Evolutionary conservation across 2,888 invertebrate genomes (phyloP), one percentile per base, ranked within the genome.

Genomic region (Drosophila hamatofila): DNA sequence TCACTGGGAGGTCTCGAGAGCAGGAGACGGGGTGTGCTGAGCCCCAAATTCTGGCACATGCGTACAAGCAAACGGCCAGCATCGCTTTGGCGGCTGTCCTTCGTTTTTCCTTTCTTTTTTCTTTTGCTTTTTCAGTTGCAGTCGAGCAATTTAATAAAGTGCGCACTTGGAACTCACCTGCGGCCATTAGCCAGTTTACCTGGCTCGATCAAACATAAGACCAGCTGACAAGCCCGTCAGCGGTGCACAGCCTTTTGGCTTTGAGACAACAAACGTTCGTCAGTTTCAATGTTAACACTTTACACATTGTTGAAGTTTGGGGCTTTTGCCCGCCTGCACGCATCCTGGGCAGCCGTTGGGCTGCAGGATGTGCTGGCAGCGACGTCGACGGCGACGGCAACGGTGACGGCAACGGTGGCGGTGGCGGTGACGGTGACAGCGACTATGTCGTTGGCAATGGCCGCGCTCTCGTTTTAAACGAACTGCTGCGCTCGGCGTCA

Each of bases 401-500:
- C 66, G 18, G 37, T 52, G 62, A 14, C 42, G 14, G 7, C 14
- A 14, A 48, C 65, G 60, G 21, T 51, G 30, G 65, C 65, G 49
- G 51, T n/a, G 56, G 21, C 65, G 33, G 18, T n/a, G 56, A 74
- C 71, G 35, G 46, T 21, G 61, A 30, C 62, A 60, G 59, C 55
- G 67, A 51, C 61, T 59, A 23, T 44, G 48, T 41, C 71, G 63
- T 18, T 66, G 75, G 62, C 80, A 66, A 75, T 81, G 70, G 85
- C 80, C 78, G 78, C 72, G 75, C 80, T 76, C 75, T 78, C 74
- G 78, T 63, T 71, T 73, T 68, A 56, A 60, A 76, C 81, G 79
- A 67, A 81, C 83, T 81, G 83, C 78, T 80, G 75, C 72, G 76
- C 78, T 90, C 90, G 79, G 81, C 82, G 76, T 88, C 83, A 80